phyloP scores from a whole-genome alignment of 2,888 invertebrate species.

The Mechanitis mazaeus region DNA sequence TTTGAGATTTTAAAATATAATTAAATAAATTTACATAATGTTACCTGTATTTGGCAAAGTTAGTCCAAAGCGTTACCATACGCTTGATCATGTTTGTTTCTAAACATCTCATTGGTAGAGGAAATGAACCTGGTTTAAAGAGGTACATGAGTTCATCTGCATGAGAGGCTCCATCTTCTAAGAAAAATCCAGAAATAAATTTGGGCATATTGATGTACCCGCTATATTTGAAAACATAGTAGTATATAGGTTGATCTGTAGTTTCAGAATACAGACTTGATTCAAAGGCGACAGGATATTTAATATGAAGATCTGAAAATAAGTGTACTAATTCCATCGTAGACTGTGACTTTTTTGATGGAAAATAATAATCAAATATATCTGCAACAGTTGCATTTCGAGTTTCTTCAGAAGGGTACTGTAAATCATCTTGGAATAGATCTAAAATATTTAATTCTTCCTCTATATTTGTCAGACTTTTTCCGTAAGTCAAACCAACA shows the following conservation, averaged over 20 bases:
- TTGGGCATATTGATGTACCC: conserved; percentile 64
- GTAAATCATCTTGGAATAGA: conserved; percentile 49
- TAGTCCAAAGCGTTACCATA: conserved; percentile 68
- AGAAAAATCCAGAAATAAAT: conserved; percentile 49
- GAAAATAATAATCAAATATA: conserved; percentile 53
- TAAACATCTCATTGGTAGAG: conserved; percentile 50
- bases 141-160: conserved; percentile 67
- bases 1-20: too few species aligned
- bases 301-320: conserved; percentile 64
- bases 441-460: conserved; percentile 40
- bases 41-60: conserved; percentile 68
- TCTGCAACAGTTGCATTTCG: conserved; percentile 49
- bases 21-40: conserved; percentile 14
- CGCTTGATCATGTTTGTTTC: conserved; percentile 54
- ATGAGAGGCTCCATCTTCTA: conserved; percentile 58
- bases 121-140: conserved; percentile 61
- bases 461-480: conserved; percentile 36
- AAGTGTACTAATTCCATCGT: conserved; percentile 65
- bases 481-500: conserved; percentile 57
- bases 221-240: conserved; percentile 60
- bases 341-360: conserved; percentile 48
- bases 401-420: conserved; percentile 49
- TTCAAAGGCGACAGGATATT: conserved; percentile 58
- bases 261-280: conserved; percentile 54
- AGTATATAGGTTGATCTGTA: conserved; percentile 57